phyloP scores from a whole-genome alignment of 1,140 invertebrate genomes.

The Rhagoletis zephyria region DNA sequence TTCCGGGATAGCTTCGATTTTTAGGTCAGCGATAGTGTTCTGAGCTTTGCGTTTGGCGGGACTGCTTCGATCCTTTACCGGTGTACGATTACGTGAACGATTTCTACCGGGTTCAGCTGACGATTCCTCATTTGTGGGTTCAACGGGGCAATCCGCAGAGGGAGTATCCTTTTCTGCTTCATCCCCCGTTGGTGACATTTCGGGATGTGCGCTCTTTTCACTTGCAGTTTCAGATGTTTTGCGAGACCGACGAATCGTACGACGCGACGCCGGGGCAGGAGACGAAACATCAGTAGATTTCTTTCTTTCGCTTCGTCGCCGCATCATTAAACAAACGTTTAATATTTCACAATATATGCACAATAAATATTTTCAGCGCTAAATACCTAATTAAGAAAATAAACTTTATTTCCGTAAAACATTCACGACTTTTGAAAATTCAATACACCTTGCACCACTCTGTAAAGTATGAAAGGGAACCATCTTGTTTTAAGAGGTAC shows the following conservation, averaged over 20 bases:
- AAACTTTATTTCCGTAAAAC: conserved; percentile 52
- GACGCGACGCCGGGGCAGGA: conserved; percentile 64
- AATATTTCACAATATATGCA: conserved; percentile 56
- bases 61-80: conserved; percentile 52
- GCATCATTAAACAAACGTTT: conserved; percentile 61
- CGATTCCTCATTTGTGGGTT: conserved; percentile 56
- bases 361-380: neutral
- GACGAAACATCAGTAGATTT: conserved; percentile 68
- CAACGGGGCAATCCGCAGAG: conserved; percentile 58
- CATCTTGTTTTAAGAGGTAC: conserved; percentile 42
- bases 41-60: conserved; percentile 42
- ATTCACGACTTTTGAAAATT: conserved; percentile 41
- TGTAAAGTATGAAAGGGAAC: conserved; percentile 41
- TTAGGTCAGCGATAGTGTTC: neutral
- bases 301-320: conserved; percentile 70
- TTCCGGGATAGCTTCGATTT: conserved; percentile 52
- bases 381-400: conserved; percentile 61
- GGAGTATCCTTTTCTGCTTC: conserved; percentile 62
- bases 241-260: conserved; percentile 58
- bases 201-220: conserved; percentile 57
- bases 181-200: conserved; percentile 62
- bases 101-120: neutral
- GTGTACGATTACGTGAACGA: conserved; percentile 54
- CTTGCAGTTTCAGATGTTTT: conserved; percentile 58
- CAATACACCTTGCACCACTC: conserved; percentile 40